Evolutionary conservation across 2,113 vertebrate genomes (phyloP).

Genomic region (Podiceps cristatus): DNA sequence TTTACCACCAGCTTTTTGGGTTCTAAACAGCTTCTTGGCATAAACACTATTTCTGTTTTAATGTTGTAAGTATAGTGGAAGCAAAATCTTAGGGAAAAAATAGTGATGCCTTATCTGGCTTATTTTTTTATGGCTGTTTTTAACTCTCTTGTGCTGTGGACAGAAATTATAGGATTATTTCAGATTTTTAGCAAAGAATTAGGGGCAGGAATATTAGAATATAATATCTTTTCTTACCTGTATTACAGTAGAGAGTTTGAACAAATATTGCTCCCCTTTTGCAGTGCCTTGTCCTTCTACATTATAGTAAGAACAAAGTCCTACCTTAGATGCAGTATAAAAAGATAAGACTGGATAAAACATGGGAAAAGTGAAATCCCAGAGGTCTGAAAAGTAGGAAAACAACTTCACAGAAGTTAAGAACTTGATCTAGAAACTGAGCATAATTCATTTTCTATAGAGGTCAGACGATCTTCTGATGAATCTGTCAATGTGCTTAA

Average conservation of each 20-base stretch:
- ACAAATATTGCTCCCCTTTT: not conserved
- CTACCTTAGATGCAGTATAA: not conserved
- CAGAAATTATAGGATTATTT: not conserved
- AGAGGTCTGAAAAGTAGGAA: not conserved
- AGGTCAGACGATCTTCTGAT: not conserved
- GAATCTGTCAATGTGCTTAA: not conserved
- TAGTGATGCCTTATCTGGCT: not conserved
- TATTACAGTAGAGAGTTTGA: not conserved
- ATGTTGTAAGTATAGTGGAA: rapidly evolving
- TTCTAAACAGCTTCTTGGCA: not conserved
- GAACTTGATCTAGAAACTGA: not conserved
- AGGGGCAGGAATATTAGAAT: not conserved
- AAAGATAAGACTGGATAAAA: not conserved
- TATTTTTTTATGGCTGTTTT: not conserved
- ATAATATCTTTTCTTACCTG: not conserved
- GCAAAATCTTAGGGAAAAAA: not conserved
- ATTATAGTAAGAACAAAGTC: not conserved
- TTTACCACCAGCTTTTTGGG: not conserved
- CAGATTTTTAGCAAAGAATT: not conserved
- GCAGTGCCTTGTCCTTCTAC: not conserved
- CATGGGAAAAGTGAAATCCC: not conserved
- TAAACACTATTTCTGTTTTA: not conserved
- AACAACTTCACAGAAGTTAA: not conserved
- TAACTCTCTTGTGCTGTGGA: not conserved
- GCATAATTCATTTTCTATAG: not conserved